phyloP scores from a whole-genome alignment of 1,140 invertebrate genomes.

The Hyposmocoma kahamanoa region DNA sequence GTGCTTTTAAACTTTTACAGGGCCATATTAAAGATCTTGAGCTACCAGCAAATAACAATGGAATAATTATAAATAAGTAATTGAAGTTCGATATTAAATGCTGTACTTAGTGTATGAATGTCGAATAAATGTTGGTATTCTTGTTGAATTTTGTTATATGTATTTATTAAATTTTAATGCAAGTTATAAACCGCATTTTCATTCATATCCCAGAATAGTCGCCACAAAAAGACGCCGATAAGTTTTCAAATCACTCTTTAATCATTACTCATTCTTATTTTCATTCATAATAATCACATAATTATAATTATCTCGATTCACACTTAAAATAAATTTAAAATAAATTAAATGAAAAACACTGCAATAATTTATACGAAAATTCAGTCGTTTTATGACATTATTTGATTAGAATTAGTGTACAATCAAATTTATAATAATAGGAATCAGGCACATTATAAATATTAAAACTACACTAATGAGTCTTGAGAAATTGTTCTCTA shows the following conservation, averaged over 20 bases:
- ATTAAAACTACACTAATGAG: slow-evolving; percentile 54
- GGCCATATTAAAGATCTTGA: too few relatives aligned
- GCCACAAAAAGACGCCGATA: slow-evolving; percentile 11
- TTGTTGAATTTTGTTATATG: too few relatives aligned
- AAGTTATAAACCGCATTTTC: not conserved
- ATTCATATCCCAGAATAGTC: not conserved
- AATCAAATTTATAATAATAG: slow-evolving; percentile 69
- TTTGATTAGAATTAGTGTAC: slow-evolving; percentile 67
- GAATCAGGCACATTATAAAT: slow-evolving; percentile 66
- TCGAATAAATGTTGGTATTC: too few relatives aligned
- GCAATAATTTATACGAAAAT: slow-evolving; percentile 67
- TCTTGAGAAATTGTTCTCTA: slow-evolving; percentile 6
- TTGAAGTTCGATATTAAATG: too few relatives aligned
- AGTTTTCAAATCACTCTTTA: slow-evolving; percentile 40
- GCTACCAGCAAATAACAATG: too few relatives aligned
- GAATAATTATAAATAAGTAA: too few relatives aligned
- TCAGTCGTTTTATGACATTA: slow-evolving; percentile 68
- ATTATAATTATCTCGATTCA: slow-evolving; percentile 69
- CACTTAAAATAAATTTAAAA: slow-evolving; percentile 69
- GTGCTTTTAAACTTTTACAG: too few relatives aligned
- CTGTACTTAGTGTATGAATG: too few relatives aligned
- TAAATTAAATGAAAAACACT: slow-evolving; percentile 70
- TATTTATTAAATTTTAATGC: too few relatives aligned
- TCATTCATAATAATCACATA: slow-evolving; percentile 70
- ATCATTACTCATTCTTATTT: slow-evolving; percentile 63